Evolutionary conservation across 2,113 vertebrate species (phyloP).

Genomic region (Tetrao urogallus): DNA sequence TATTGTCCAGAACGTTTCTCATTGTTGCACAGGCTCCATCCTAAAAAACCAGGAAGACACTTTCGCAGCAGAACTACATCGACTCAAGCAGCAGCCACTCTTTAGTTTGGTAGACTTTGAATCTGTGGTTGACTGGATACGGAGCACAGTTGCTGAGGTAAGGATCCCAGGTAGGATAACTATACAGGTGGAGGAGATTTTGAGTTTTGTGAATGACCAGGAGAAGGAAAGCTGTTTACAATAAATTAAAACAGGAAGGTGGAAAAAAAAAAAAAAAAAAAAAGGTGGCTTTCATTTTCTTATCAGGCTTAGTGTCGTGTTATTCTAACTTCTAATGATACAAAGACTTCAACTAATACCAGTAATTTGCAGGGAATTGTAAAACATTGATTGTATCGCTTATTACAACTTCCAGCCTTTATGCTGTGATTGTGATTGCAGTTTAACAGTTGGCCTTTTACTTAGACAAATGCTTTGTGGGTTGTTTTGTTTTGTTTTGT

Average conservation of each 20-base stretch:
- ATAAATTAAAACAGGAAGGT: accelerated
- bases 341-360: neutral
- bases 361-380: neutral
- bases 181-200: neutral
- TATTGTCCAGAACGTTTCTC: neutral
- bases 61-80: constrained; percentile 92
- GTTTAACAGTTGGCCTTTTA: neutral
- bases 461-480: neutral
- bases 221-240: neutral
- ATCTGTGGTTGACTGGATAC: constrained; percentile 91
- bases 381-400: neutral
- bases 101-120: constrained; percentile 96
- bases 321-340: neutral
- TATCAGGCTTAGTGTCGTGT: neutral
- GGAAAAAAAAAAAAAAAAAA: neutral
- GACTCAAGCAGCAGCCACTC: constrained; percentile 92
- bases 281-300: neutral
- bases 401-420: neutral
- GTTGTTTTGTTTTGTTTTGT: neutral
- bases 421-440: neutral
- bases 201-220: neutral
- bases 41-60: constrained; percentile 95
- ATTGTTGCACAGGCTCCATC: constrained; percentile 85
- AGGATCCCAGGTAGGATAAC: neutral
- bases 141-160: constrained; percentile 97